Conservation (phyloP, 2,888 invertebrate genomes). For the Neoascia interrupta region DNA sequence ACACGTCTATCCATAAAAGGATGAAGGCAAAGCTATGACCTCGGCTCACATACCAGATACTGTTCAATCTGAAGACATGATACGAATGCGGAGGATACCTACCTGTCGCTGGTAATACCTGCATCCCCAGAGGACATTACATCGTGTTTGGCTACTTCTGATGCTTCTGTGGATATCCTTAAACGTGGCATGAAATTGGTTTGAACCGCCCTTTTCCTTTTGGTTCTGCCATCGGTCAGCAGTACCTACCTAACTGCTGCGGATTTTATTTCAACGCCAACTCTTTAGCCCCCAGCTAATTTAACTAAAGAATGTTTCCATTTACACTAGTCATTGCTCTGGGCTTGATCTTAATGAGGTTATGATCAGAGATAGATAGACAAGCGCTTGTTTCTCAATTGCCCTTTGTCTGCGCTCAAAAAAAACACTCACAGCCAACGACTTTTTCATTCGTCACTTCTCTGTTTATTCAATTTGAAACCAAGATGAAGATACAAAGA, state of each 20-base stretch:
- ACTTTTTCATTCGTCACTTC: background rate
- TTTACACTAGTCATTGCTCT: too few species aligned
- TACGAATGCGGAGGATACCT: background rate
- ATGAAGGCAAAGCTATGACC: conserved; percentile 58
- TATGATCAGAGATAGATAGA: conserved; percentile 12
- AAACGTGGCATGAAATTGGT: conserved; percentile 5
- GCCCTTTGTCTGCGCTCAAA: background rate
- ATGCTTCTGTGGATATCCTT: conserved; percentile 38
- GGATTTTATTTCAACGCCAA: too few species aligned
- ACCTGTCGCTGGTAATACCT: conserved; percentile 36
- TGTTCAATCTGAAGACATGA: conserved; percentile 15
- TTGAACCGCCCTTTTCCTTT: conserved; percentile 12
- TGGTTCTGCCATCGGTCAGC: conserved; percentile 28
- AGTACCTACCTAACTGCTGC: background rate
- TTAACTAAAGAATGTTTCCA: too few species aligned
- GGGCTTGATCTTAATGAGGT: conserved; percentile 18
- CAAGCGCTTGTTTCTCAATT: too few species aligned
- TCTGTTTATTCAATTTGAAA: conserved; percentile 38
- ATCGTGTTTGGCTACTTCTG: conserved; percentile 27
- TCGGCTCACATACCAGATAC: conserved; percentile 8
- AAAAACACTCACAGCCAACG: background rate
- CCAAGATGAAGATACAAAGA: conserved; percentile 32
- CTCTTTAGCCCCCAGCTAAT: too few species aligned
- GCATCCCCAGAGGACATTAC: conserved; percentile 35
- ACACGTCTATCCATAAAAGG: conserved; percentile 46